Base-by-base conservation (phyloP, 2,797 vertebrate genomes). In the Cuculus canorus region DNA sequence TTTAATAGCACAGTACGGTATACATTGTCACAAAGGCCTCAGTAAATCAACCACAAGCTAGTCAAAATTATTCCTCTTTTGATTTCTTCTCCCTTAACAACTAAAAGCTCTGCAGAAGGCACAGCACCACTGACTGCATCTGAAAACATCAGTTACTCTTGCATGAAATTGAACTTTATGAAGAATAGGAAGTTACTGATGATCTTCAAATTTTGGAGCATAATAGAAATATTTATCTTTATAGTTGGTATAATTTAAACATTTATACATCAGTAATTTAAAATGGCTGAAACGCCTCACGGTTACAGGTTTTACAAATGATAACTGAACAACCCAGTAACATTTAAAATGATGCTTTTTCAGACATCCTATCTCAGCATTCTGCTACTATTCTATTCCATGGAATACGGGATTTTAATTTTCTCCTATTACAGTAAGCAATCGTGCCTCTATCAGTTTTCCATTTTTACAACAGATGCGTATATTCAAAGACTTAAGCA, bases 101-200 rank as follows among this genome's bases (percentile, higher is more conserved):
- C 63, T 52, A 77, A 68, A 24, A 95, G 83, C 76, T 86, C 85
- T 88, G 73, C 43, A 79, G 61, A 87, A 83, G 66, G 75, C 80
- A 70, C 94, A 90, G 95, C 86, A 71, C 88, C 93, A 92, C 82
- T 76, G 60, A 80, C 73, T 90, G 86, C 91, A 94, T 91, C 93
- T 90, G 83, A 95, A 97, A 96, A 87, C 89, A 97, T 95, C 94
- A 97, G 95, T 97, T 94, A 96, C 81, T 96, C 92, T 92, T 94
- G 96, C 95, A 94, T 94, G 94, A 97, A 97, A 96, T 97, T 93
- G 96, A 86, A 93, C 82, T 95, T 94, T 93, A 97, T 77, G 65
- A 97, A 93, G 92, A 96, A 96, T 75, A 96, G 92, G 86, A 94
- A 92, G 91, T 90, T 92, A 96, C 82, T 92, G 77, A 95, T 95